Evolutionary conservation across 2,888 invertebrate genomes (phyloP).

Genomic region (Ephialtes manifestator): DNA sequence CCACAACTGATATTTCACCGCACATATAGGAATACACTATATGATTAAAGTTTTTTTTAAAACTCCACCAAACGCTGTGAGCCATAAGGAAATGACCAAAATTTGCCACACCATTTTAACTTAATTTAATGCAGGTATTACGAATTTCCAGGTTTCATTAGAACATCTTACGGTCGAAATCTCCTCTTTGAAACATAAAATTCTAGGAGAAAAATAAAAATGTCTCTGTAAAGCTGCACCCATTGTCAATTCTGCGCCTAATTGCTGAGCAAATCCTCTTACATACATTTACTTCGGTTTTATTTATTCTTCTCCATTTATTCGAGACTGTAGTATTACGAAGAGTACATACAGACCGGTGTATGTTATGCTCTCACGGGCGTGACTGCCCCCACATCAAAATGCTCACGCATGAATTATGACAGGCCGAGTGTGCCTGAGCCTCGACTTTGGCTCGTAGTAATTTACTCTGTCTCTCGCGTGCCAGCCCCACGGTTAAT

Average conservation of each 20-base stretch:
- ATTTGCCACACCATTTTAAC: too few species aligned
- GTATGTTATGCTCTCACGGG: constrained; percentile 47
- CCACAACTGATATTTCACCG: too few species aligned
- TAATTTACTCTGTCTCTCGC: constrained; percentile 63
- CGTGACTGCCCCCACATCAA: constrained; percentile 44
- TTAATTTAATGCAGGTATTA: too few species aligned
- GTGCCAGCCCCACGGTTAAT: constrained; percentile 58
- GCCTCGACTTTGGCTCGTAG: constrained; percentile 61
- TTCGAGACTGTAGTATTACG: constrained; percentile 19
- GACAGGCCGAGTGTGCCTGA: constrained; percentile 55
- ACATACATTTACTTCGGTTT: constrained; percentile 1
- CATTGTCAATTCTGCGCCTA: background rate
- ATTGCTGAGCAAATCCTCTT: constrained; percentile 5
- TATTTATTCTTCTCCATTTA: constrained; percentile 37
- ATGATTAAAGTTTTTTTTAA: too few species aligned
- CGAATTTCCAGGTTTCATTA: too few species aligned
- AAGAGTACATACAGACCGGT: background rate
- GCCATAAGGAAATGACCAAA: too few species aligned
- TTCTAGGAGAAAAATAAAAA: background rate
- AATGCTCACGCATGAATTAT: constrained; percentile 63
- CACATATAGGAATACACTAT: too few species aligned
- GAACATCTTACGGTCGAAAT: background rate
- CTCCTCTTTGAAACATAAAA: background rate
- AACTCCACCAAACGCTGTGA: too few species aligned
- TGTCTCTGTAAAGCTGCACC: background rate